A percentile compares a stretch with the other conserved stretches of the same genome.
phyloP scores from a whole-genome alignment of 1,140 invertebrate genomes.

The Bilobella aurantiaca region DNA sequence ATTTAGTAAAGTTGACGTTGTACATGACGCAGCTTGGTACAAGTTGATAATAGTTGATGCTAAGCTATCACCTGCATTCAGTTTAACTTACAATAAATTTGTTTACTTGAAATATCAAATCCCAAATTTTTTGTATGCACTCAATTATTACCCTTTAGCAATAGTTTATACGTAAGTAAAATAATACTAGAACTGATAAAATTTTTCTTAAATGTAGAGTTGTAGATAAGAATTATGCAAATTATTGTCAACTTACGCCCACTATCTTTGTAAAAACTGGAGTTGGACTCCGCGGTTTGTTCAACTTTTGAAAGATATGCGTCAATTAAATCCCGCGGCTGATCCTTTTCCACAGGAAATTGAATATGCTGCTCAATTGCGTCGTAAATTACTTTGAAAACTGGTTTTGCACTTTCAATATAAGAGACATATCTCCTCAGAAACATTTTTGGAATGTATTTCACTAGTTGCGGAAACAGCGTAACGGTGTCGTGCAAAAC shows the following conservation, averaged over 20 bases:
- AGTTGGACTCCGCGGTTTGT: conserved; percentile 15
- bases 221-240: background rate
- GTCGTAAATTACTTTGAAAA: background rate
- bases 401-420: background rate
- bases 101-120: background rate
- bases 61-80: background rate
- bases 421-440: background rate
- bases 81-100: too few species aligned
- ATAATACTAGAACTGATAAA: background rate
- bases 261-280: conserved; percentile 14
- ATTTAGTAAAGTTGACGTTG: conserved; percentile 39
- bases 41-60: background rate
- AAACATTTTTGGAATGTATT: background rate
- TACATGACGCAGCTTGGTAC: conserved; percentile 38
- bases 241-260: conserved; percentile 15
- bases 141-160: too few species aligned
- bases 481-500: too few species aligned
- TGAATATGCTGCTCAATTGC: background rate
- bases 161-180: too few species aligned
- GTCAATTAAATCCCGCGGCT: conserved; percentile 20
- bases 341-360: background rate
- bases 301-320: conserved; percentile 14
- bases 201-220: background rate
- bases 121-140: too few species aligned
- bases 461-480: background rate